Evolutionary conservation across 2,888 invertebrate genomes (phyloP).

Genomic region (Anticlea derivata): DNA sequence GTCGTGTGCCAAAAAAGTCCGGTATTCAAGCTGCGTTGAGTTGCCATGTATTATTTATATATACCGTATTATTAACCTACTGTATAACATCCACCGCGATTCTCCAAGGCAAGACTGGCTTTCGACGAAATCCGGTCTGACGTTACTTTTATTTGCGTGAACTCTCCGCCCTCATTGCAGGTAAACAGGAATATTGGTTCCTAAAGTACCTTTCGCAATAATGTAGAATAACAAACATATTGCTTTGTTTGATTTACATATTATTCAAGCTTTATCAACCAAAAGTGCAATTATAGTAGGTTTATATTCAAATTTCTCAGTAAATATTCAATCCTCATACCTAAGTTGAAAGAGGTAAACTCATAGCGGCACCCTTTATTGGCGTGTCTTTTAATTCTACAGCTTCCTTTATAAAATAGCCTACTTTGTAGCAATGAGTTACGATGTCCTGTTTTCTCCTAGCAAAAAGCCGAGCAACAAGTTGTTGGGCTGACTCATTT

Average conservation of each 20-base stretch:
- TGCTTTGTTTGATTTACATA: conserved; percentile 13
- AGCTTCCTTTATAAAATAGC: conserved; percentile 1
- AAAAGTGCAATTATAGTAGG: too few species aligned
- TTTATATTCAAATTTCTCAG: background rate
- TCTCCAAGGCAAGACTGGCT: conserved; percentile 56
- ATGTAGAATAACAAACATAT: conserved; percentile 24
- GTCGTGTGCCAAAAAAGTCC: conserved; percentile 64
- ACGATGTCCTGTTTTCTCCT: conserved; percentile 44
- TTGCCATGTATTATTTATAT: conserved; percentile 45
- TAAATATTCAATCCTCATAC: background rate
- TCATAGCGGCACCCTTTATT: background rate
- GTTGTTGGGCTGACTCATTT: conserved; percentile 49
- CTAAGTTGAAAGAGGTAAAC: background rate
- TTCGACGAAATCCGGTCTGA: conserved; percentile 61
- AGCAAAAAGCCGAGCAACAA: conserved; percentile 53
- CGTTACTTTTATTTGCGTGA: conserved; percentile 52
- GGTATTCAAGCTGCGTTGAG: conserved; percentile 43
- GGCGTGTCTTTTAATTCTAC: background rate
- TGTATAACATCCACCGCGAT: conserved; percentile 43
- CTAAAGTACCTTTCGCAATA: conserved; percentile 10
- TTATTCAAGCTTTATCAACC: too few species aligned
- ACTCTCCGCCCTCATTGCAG: conserved; percentile 44
- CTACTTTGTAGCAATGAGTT: conserved; percentile 4
- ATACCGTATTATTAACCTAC: conserved; percentile 14
- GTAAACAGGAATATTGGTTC: conserved; percentile 39